Evolutionary conservation across 2,797 vertebrate genomes (phyloP), one percentile per base, ranked within the genome.

Genomic region (Fringilla coelebs): DNA sequence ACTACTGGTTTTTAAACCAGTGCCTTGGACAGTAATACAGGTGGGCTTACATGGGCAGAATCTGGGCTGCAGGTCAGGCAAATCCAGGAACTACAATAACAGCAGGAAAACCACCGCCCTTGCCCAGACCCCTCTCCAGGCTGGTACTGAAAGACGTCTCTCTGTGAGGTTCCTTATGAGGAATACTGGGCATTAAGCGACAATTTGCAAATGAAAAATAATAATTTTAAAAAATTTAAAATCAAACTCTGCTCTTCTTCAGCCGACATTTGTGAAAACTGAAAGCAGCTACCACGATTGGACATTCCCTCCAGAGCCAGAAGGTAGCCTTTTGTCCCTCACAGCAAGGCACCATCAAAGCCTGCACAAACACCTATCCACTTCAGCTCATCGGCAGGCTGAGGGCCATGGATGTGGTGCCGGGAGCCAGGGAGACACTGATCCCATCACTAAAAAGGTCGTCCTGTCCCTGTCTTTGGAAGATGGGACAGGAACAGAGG

Each of bases 291-390:
- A 77, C 67, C 43, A 41, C 46, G 58, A 82, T 58, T 46, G n/a
- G 52, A 58, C 17, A 66, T 79, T 86, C 91, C 76, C 89, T 61
- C 76, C 60, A 73, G 85, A 95, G 58, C 48, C 81, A 67, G 85
- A 73, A 92, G 70, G 73, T 65, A 94, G 88, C 40, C 71, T 90
- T 94, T 93, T 93, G 89, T 94, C 89, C 85, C 85, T 93, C 83
- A 24, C 85, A 91, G 65, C 43, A 68, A 88, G 76, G 41, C 87
- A 89, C 48, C 51, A 38, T 20, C 3, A 13, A 73, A 88, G 65
- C 48, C 78, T 63, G 57, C 34, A 58, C 79, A 65, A 88, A 83
- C 66, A 91, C 62, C 73, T 80, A 82, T 72, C 43, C 54, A 29
- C 55, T 86, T 66, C 2, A 3, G 48, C 49, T 68, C 63, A 72